Conservation (phyloP, 2,113 vertebrate genomes). For the Tapirus terrestris region DNA sequence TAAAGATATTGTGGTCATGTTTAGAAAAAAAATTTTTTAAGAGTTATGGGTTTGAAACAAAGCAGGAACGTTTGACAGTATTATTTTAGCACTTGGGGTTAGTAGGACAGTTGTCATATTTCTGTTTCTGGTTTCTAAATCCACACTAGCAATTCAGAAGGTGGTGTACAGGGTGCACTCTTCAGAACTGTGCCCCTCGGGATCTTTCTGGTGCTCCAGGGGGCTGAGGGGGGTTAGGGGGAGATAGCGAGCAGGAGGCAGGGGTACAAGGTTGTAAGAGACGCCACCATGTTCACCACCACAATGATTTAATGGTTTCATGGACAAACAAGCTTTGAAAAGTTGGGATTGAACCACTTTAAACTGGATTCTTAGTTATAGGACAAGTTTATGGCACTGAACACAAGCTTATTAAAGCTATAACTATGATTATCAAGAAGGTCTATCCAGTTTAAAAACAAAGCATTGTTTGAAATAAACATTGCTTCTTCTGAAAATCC, state of each 20-base stretch:
- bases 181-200: neutral
- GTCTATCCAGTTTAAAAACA: neutral
- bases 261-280: neutral
- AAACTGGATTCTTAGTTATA: neutral
- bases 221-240: neutral
- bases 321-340: neutral
- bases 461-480: neutral
- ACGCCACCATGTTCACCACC: neutral
- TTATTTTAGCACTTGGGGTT: neutral
- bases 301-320: neutral
- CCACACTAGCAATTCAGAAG: neutral
- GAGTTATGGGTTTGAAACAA: neutral
- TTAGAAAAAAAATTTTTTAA: neutral
- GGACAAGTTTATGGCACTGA: neutral
- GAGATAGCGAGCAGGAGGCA: neutral
- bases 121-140: neutral
- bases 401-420: neutral
- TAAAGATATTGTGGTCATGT: neutral
- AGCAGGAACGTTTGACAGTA: neutral
- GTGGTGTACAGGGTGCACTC: neutral
- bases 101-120: neutral
- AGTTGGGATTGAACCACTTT: neutral
- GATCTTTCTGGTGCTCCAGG: neutral
- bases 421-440: neutral
- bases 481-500: neutral